Base-by-base conservation (phyloP, 2,888 invertebrate genomes). In the Scaptodrosophila latifasciaeformis region DNA sequence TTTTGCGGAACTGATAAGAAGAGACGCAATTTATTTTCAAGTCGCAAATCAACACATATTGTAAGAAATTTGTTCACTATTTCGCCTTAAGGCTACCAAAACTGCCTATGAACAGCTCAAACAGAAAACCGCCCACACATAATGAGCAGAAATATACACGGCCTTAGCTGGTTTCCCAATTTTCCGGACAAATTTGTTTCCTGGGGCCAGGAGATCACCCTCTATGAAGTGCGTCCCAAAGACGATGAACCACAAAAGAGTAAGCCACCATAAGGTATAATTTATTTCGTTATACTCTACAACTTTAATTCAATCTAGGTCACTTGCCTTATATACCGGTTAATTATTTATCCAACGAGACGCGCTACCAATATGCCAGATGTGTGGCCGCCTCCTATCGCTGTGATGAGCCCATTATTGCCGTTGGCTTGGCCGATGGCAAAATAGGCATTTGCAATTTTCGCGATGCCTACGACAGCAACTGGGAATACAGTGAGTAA, bases 381-480 rank as follows among this genome's bases (percentile, higher is more conserved):
- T 96, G 96, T 84, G 90, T 96, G 27, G 95, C 96, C 74, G 92
- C 96, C 82, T 94, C 94, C 72, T 94, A 94, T 10, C 95, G 95
- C 18, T 89, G 91, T 49, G 89, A 90, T 27, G 95, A 95, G 74
- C 91, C 95, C 34, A 87, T 96, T 39, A 86, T 97, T 31, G 97
- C 97, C 0, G 90, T 96, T 5, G 97, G 97, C 1, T 91, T 96
- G 81, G 91, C 93, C 0, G 96, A 92, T 88, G 97, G 97, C n/a
- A 92, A 92, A 87, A 92, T 97, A 31, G 89, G 92, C 0, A 88
- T 97, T 4, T 92, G 93, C 21, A 92, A 92, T 7, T 92, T 95
- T 75, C 92, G 93, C 15, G 91, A 92, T 44, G 92, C 92, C 35
- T 90, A 92, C 47, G 84, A 85, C 39, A 83, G 87, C 66, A 80